phyloP scores from a whole-genome alignment of 2,797 vertebrate species.

The Eptatretus atami region DNA sequence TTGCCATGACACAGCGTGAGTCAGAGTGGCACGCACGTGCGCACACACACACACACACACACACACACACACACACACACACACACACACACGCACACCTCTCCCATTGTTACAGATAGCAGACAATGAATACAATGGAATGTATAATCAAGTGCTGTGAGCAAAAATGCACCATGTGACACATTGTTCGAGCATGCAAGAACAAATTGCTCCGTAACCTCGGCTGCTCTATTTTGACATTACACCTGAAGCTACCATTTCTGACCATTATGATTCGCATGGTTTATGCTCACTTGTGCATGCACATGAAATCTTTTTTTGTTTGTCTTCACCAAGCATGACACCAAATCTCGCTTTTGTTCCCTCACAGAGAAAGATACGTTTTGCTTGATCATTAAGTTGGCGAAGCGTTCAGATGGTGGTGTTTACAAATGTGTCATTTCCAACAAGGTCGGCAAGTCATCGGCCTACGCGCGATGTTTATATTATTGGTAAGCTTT shows the following conservation, averaged over 20 bases:
- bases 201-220: not conserved
- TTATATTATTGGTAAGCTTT: conserved; percentile 50
- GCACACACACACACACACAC: too few species aligned
- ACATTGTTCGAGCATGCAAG: too few species aligned
- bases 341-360: too few species aligned
- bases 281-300: not conserved
- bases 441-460: conserved; percentile 92
- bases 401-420: conserved; percentile 43
- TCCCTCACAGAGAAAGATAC: conserved; percentile 38
- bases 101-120: too few species aligned
- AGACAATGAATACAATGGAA: too few species aligned
- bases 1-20: not conserved
- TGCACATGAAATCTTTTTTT: conserved; percentile 8
- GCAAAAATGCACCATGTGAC: too few species aligned
- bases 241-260: not conserved
- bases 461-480: conserved; percentile 84
- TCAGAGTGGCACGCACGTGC: not conserved
- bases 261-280: not conserved
- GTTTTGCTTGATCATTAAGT: conserved; percentile 53
- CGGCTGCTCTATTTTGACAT: not conserved
- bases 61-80: too few species aligned
- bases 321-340: not conserved
- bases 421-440: conserved; percentile 95
- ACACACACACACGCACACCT: too few species aligned
- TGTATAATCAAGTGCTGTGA: too few species aligned